Evolutionary conservation across 2,113 vertebrate species (phyloP), one percentile per base, ranked within the genome.

Genomic region (Tichodroma muraria): DNA sequence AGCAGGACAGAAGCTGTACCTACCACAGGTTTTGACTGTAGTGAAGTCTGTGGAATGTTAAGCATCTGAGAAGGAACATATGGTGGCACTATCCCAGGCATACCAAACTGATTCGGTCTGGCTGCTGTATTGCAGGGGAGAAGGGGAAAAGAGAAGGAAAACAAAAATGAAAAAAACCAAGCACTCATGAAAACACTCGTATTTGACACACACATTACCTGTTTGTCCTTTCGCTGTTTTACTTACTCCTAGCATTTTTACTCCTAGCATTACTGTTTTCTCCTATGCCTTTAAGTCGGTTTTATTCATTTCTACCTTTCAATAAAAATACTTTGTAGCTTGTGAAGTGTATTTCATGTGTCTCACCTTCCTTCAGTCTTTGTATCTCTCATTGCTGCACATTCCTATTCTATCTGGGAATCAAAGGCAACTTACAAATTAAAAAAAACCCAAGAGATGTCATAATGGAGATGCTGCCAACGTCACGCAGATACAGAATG

Each of bases 11-110:
- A 59, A 73, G 60, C 63, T 38, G 25, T 16, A 95, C 98, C 98
- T 97, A 99, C 99, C 98, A 95, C 94, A 88, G 98, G 97, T 92
- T 98, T 98, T 97, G 97, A 98, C 97, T 98, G 98, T 97, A 98
- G 97, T 93, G 97, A 97, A 92, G 97, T 97, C 97, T 98, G 98
- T 96, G 98, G 98, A 99, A 99, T 99, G 98, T 98, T 98, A 97
- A 98, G 98, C 97, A 97, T 98, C 97, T 98, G 98, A 70, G 98
- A 98, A 97, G 98, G 97, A 88, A 98, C 97, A 94, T 98, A 98
- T 31, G 97, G 98, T 97, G 98, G 98, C 97, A 98, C 97, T 86
- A 98, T 97, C 97, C 98, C 98, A 94, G 98, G 98, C 97, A 98
- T 98, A 97, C 98, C 98, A 90, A 98, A 97, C 40, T 98, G 98